Evolutionary conservation across 2,888 invertebrate genomes (phyloP), one percentile per base, ranked within the genome.

Genomic region (Eristalinus aeneus): DNA sequence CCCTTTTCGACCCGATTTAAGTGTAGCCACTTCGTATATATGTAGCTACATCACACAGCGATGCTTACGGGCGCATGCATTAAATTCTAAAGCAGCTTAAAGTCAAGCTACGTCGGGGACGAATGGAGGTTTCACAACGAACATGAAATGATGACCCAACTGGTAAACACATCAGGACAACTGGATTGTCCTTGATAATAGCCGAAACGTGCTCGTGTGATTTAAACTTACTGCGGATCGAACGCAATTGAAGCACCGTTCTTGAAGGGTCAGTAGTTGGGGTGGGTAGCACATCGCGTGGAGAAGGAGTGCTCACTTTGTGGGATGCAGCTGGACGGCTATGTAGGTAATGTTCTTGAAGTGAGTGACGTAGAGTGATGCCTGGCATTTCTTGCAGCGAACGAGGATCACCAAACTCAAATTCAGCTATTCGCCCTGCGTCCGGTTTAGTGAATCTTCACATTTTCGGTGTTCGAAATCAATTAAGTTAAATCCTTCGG

Each of bases 1-100:
- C 34, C 31, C 20, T 20, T 72, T 46, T 63, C 46, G 71, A 71
- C 71, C 71, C 39, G 23, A 12, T 56, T 56, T 23, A 56, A 56
- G 11, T n/a, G 22, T 12, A 27, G 56, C 23, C 46, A 16, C n/a
- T 46, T 46, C 16, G 16, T 16, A 8, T n/a, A 8, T 46, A n/a
- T 46, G 46, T 6, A n/a, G n/a, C 34, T 10, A 16, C 16, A 46
- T 11, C 12, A 23, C 2, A 56, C 20, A 56, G 20, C 12, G 22
- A 54, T 22, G 8, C 6, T 39, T 12, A 56, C 3, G 11, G 23
- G 56, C 11, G 11, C 23, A 11, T 11, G 23, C 56, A 1, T 23
- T 4, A 12, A 23, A 23, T 22, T 12, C 11, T 1, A 2, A 22
- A 56, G 12, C 11, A 23, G 23, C 22, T 56, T 56, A 5, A 23